Conservation (phyloP, 2,888 invertebrate species). For the Drosophila nr. perissopoda region DNA sequence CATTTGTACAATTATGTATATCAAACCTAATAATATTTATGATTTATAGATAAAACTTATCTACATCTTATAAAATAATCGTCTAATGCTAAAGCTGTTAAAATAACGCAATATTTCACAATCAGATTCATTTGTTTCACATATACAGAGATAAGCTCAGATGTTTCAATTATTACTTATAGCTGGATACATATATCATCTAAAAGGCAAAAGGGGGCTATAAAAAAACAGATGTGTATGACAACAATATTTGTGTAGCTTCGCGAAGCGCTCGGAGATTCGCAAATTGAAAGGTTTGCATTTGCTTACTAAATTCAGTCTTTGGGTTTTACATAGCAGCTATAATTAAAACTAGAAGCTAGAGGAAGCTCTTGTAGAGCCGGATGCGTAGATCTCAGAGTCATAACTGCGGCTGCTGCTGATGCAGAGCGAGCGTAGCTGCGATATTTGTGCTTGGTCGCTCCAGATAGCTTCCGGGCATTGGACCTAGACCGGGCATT, state of each 20-base stretch:
- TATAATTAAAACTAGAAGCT: conserved; percentile 49
- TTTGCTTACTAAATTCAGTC: conserved; percentile 75
- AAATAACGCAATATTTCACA: conserved; percentile 41
- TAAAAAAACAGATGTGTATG: conserved; percentile 33
- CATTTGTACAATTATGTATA: conserved; percentile 65
- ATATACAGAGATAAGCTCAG: conserved; percentile 15
- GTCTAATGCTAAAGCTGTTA: conserved; percentile 7
- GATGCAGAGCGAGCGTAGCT: conserved; percentile 74
- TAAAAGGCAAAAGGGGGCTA: conserved; percentile 21
- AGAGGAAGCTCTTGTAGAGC: conserved; percentile 84
- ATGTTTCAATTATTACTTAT: conserved; percentile 15
- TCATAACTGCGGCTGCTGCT: conserved; percentile 85
- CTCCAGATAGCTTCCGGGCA: conserved; percentile 68
- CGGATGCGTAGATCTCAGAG: conserved; percentile 85
- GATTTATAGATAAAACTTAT: conserved; percentile 26
- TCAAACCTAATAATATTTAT: conserved; percentile 22
- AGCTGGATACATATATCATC: conserved; percentile 6
- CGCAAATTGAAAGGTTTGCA: conserved; percentile 39
- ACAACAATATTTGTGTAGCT: conserved; percentile 31
- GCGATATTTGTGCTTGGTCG: conserved; percentile 69
- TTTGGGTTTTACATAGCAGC: conserved; percentile 72
- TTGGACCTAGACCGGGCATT: conserved; percentile 58
- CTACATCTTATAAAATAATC: conserved; percentile 9
- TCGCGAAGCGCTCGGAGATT: conserved; percentile 41
- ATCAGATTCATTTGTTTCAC: conserved; percentile 37